These are phyloP conservation scores for Heptranchias perlo DNA, from an alignment of 2,113 vertebrate genomes.

Conservation along the genomic window DNA sequence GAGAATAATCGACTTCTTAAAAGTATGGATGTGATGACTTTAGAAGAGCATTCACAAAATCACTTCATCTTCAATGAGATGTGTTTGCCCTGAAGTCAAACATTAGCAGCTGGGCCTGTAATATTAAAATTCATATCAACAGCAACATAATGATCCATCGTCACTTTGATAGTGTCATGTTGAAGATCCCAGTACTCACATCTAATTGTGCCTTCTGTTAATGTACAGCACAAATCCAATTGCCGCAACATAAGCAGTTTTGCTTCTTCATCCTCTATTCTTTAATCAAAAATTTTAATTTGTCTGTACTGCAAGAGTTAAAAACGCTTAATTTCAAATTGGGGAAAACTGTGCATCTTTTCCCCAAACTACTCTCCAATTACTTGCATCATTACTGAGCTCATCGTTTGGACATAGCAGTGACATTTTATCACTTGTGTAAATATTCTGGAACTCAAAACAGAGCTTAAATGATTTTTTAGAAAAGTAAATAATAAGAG, in stretches of 20 bases:
- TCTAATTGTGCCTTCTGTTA: not conserved
- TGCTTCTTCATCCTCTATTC: not conserved
- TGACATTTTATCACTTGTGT: not conserved
- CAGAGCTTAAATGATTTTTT: not conserved
- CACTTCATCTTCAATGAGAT: not conserved
- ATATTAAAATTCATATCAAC: not conserved
- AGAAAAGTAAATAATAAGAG: not conserved
- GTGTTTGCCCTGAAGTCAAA: not conserved
- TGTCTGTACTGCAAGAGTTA: not conserved
- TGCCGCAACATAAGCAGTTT: not conserved
- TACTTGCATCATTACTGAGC: not conserved
- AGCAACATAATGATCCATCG: not conserved
- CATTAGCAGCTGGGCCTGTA: not conserved
- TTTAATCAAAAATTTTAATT: not conserved
- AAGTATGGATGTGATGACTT: not conserved
- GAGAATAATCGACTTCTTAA: not conserved
- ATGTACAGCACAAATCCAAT: not conserved
- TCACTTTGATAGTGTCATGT: not conserved
- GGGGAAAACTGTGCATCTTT: not conserved
- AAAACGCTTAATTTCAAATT: not conserved
- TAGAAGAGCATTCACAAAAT: not conserved
- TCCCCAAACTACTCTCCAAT: not conserved
- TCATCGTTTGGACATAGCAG: not conserved
- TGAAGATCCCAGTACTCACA: not conserved
- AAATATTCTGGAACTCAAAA: slow-evolving; percentile 10